Conservation (phyloP, 1,140 invertebrate species). For the Zaprionus vittiger region DNA sequence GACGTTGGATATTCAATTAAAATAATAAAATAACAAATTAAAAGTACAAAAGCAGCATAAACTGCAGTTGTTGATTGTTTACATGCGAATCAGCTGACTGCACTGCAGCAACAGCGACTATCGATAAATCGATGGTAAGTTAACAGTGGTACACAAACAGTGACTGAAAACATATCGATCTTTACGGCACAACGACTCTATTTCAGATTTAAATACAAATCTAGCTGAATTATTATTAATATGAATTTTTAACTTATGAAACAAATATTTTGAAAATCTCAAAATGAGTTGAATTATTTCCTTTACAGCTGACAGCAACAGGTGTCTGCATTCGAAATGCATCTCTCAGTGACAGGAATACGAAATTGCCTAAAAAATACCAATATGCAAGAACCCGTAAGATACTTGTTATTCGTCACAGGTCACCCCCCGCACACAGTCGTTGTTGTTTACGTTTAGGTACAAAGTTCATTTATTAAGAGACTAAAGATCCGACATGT, state of each 20-base stretch:
- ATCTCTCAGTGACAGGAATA: not conserved
- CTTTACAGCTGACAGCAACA: not conserved
- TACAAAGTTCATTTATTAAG: conserved; percentile 43
- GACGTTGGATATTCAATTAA: not conserved
- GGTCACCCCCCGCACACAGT: conserved; percentile 31
- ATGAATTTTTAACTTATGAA: not conserved
- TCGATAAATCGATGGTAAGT: conserved; percentile 9
- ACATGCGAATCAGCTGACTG: conserved; percentile 23
- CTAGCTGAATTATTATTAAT: not conserved
- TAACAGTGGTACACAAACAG: not conserved
- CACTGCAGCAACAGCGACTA: not conserved
- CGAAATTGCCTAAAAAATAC: conserved; percentile 14
- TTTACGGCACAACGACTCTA: not conserved
- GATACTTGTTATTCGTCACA: conserved; percentile 30
- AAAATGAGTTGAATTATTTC: not conserved
- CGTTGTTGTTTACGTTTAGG: conserved; percentile 51
- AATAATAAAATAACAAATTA: not conserved
- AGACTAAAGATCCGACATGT: conserved; percentile 33
- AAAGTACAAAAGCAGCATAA: not conserved
- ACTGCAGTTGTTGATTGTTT: not conserved
- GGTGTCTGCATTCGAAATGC: not conserved
- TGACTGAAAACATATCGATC: not conserved
- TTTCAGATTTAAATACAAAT: not conserved
- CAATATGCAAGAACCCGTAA: conserved; percentile 4
- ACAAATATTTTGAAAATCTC: not conserved